These are phyloP conservation scores for Berghia stephanieae DNA, from an alignment of 1,140 invertebrate species.

Conservation along the genomic window DNA sequence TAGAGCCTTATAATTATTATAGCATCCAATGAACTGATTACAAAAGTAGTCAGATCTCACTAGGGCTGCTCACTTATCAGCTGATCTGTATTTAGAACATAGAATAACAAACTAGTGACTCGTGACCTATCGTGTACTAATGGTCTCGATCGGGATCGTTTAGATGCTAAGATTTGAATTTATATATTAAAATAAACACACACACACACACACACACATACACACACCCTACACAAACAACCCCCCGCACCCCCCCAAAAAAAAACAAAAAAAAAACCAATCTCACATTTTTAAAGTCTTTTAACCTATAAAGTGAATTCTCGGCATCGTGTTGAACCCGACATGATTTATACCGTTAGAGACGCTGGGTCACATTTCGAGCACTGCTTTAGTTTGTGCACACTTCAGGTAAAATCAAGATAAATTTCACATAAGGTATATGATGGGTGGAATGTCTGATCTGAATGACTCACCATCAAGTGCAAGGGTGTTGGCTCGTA, in stretches of 20 bases:
- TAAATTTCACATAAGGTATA: too few species aligned
- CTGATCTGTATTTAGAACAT: too few species aligned
- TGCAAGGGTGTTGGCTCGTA: too few species aligned
- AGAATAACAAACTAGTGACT: too few species aligned
- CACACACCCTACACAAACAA: neutral
- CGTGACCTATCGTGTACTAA: too few species aligned
- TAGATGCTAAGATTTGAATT: too few species aligned
- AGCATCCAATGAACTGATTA: neutral
- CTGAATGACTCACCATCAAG: too few species aligned
- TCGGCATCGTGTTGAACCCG: neutral
- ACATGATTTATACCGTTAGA: neutral
- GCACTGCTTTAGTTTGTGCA: too few species aligned
- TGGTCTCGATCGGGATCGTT: too few species aligned
- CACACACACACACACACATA: constrained; percentile 1
- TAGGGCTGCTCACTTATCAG: neutral
- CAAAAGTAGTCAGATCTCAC: neutral
- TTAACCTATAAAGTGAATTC: neutral
- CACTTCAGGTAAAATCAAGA: too few species aligned
- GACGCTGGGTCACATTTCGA: neutral
- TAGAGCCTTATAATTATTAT: neutral
- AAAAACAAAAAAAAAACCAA: neutral
- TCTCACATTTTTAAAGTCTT: neutral
- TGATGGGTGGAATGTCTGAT: too few species aligned
- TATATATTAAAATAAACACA: neutral
- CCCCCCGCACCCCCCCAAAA: neutral